These are phyloP conservation scores for Hydrochoerus hydrochaeris DNA, from an alignment of 2,113 vertebrate species.

Conservation along the genomic window DNA sequence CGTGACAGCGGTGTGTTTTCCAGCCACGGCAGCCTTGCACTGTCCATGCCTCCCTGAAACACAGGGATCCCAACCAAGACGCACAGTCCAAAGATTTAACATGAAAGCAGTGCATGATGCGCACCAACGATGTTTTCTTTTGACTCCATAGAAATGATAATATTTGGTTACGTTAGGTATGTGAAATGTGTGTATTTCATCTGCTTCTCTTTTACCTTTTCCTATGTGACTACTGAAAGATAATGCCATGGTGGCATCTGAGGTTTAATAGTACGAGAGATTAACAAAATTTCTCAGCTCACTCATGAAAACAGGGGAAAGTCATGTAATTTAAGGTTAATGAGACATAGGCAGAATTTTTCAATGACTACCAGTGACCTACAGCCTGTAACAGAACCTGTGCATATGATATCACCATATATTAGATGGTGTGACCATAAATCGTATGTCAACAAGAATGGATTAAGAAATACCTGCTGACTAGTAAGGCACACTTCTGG, in stretches of 20 bases:
- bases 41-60: background rate
- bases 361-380: background rate
- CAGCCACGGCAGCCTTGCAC: no score
- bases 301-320: background rate
- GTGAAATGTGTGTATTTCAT: background rate
- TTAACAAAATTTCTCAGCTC: background rate
- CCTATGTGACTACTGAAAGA: background rate
- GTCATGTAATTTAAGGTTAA: background rate
- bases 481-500: background rate
- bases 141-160: background rate
- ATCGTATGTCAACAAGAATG: background rate
- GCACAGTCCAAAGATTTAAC: background rate
- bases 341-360: background rate
- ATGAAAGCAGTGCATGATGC: background rate
- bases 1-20: fast-evolving
- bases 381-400: background rate
- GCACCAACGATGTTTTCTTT: background rate
- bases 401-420: background rate
- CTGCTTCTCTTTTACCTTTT: constrained; percentile 19
- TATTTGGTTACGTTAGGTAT: background rate
- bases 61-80: background rate
- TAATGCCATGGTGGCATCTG: background rate
- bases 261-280: background rate
- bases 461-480: background rate
- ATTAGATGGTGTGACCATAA: background rate